These are phyloP conservation scores for Xiphophorus hellerii DNA, from an alignment of 2,113 vertebrate genomes.

Conservation along the genomic window DNA sequence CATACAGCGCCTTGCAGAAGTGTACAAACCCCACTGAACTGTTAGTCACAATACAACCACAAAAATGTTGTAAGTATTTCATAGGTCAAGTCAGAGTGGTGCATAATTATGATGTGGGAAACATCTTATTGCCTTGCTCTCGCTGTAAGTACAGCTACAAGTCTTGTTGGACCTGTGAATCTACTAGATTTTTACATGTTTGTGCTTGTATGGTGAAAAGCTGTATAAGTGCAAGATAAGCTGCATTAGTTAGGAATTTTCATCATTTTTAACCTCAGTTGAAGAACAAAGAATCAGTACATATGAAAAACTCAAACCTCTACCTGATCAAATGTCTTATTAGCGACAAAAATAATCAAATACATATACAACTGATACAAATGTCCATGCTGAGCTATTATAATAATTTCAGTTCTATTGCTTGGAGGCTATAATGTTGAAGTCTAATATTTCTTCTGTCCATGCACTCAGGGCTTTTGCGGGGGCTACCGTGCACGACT, in stretches of 20 bases:
- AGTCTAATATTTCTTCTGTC: not conserved
- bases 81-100: no score
- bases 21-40: no score
- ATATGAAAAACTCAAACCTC: not conserved
- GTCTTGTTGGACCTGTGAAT: no score
- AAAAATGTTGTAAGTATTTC: no score
- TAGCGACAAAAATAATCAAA: not conserved
- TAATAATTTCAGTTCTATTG: not conserved
- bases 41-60: no score
- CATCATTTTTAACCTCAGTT: not conserved
- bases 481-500: slow-evolving; percentile 93
- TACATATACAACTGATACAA: not conserved
- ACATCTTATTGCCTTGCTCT: no score
- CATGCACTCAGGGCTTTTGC: slow-evolving; percentile 87
- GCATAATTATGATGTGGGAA: no score
- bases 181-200: not conserved
- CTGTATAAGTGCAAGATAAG: not conserved
- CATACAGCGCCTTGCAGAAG: no score
- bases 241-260: not conserved
- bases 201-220: not conserved
- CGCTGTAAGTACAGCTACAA: no score
- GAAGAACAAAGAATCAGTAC: not conserved
- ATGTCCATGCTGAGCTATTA: not conserved
- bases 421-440: not conserved
- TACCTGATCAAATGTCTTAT: not conserved